Base-by-base conservation (phyloP, 2,113 vertebrate genomes). In the Syrmaticus mikado region DNA sequence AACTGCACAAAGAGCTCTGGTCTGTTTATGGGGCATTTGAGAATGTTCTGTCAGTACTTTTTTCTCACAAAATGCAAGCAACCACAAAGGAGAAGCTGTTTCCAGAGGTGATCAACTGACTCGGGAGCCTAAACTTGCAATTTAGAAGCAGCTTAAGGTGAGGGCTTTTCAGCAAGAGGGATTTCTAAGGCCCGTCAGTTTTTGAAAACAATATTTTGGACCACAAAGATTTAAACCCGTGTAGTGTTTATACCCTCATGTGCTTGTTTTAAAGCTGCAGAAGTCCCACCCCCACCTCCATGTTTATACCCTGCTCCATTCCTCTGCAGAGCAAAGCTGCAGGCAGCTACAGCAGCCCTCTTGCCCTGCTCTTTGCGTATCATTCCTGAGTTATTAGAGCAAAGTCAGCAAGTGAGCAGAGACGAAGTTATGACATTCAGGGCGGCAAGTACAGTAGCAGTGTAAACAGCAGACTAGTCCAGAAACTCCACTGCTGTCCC, bases 351-450 rank as follows among this genome's bases (percentile, higher is more conserved):
- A 90, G 80, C 82, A 92, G 75, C 65, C 19, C 82, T 76, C 82
- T 67, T 88, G 82, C 57, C 72, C 60, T 91, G 64, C 87, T 94
- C 89, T 92, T 94, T 86, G 61, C 53, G 0, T 92, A 65, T 88
- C 90, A 93, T 93, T 94, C 92, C 90, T 76, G 53, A 89, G 52
- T 75, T 94, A 86, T 70, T 85, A 94, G 30, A 92, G 66, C 66
- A 75, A 93, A 94, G 85, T 75, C 45, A 0, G 66, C 32, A 82
- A 72, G 81, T n/a, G 52, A 92, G 73, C 65, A 84, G 82, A 93
- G 70, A 34, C 41, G 77, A 75, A 78, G 52, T 87, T 93, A 84
- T 28, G 78, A 78, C 61, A n/a, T 85, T 83, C 48, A 61, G 71
- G 85, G 53, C 7, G 8, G 48, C 90, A 93, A 88, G 86, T 94